phyloP scores from a whole-genome alignment of 1,140 invertebrate species.

The Temnothorax longispinosus region DNA sequence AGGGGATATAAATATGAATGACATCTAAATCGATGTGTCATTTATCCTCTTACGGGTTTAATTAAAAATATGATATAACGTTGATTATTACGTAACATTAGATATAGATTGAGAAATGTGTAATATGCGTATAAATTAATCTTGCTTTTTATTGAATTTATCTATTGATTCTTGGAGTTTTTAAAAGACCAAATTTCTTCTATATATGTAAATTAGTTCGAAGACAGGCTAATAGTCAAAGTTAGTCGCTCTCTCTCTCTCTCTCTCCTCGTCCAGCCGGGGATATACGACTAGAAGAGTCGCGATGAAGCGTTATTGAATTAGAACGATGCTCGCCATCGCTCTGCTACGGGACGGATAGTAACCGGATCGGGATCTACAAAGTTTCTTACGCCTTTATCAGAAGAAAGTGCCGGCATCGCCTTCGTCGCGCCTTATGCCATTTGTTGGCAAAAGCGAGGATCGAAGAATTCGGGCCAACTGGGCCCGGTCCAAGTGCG shows the following conservation, averaged over 20 bases:
- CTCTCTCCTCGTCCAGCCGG: background rate
- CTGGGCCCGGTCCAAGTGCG: slow-evolving; percentile 81
- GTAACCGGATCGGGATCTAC: slow-evolving; percentile 48
- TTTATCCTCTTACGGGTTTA: background rate
- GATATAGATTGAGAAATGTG: background rate
- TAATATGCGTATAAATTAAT: background rate
- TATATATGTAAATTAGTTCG: background rate
- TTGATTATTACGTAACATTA: background rate
- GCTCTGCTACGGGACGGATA: slow-evolving; percentile 5
- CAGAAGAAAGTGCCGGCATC: slow-evolving; percentile 48
- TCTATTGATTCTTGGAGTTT: background rate
- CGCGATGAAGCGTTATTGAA: slow-evolving; percentile 37
- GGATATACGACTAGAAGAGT: background rate
- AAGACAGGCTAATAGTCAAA: background rate
- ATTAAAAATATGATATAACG: background rate
- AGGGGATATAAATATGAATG: background rate
- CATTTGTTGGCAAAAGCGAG: slow-evolving; percentile 73
- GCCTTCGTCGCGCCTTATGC: slow-evolving; percentile 67
- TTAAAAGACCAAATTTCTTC: background rate
- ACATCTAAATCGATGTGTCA: background rate
- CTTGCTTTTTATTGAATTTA: too few species aligned
- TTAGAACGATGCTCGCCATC: slow-evolving; percentile 37
- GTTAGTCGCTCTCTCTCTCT: background rate
- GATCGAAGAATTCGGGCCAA: slow-evolving; percentile 77
- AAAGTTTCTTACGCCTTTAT: slow-evolving; percentile 49